Base-by-base conservation (phyloP, 2,888 invertebrate species). In the Cerceris rybyensis region DNA sequence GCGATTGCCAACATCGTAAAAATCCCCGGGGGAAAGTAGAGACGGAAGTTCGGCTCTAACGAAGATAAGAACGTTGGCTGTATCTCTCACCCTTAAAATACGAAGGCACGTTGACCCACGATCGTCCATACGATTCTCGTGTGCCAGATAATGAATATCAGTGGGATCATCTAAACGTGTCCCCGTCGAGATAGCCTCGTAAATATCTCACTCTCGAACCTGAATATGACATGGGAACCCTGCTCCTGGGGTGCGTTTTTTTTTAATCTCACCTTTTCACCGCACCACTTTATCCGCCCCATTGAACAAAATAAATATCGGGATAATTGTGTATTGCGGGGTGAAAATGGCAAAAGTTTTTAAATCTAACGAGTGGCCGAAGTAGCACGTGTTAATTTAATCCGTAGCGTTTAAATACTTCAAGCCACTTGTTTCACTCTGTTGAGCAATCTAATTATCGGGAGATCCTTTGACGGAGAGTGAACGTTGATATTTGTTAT, bases 91-190 rank as follows among this genome's bases (percentile, higher is more conserved):
- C 7, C 59, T 67, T 58, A 52, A 74, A 75, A 70, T 74, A 75
- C 17, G 66, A 65, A 52, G 46, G 57, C 59, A 50, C 71, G 58
- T 71, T 77, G 59, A 54, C 71, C 67, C 54, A 67, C 42, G 66
- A 41, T 69, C 46, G 57, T 50, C 70, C 54, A 57, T 60, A 49
- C 60, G 28, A 54, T 43, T 54, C 69, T 42, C n/a, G 9, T 39
- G 61, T 17, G 54, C 16, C 61, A 70, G 69, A 74, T 82, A 80
- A 77, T 64, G 9, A 43, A 76, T 72, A 80, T 80, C 65, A 46
- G 46, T 42, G 50, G 69, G 66, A 70, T 76, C 54, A 63, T 73
- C 73, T 70, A 55, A 67, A 55, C 43, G 52, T 54, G 14, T 46
- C 57, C 49, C 58, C 46, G 17, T 28, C 0, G 7, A 13, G 28